A percentile compares a stretch with the other conserved stretches of the same genome.
Conservation (phyloP, 1,140 invertebrate genomes). For the Drosophila nebulosa region DNA sequence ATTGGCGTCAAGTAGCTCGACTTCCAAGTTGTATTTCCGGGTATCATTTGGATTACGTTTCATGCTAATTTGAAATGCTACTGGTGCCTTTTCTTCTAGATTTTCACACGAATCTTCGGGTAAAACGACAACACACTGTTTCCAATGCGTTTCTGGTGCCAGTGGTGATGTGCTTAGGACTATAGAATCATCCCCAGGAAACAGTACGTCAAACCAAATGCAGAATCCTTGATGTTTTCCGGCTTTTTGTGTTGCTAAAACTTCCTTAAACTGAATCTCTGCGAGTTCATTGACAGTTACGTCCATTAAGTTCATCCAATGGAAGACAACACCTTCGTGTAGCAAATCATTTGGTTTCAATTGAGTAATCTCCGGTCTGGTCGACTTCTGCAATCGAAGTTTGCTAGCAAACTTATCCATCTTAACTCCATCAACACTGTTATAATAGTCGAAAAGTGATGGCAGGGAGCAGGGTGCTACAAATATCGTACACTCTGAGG, state of each 20-base stretch:
- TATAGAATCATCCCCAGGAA: slow-evolving; percentile 82
- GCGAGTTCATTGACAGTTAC: slow-evolving; percentile 82
- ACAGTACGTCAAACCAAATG: slow-evolving; percentile 85
- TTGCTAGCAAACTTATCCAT: slow-evolving; percentile 83
- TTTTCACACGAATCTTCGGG: slow-evolving; percentile 82
- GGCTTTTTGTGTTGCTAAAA: slow-evolving; percentile 82
- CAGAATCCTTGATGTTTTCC: slow-evolving; percentile 89
- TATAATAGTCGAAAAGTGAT: slow-evolving; percentile 84
- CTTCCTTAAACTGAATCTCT: slow-evolving; percentile 78
- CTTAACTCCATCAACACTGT: slow-evolving; percentile 83
- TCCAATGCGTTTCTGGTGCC: slow-evolving; percentile 95
- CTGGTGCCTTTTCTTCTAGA: slow-evolving; percentile 84
- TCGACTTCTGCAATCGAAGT: slow-evolving; percentile 82
- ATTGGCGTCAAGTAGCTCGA: slow-evolving; percentile 87
- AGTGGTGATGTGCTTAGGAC: slow-evolving; percentile 88
- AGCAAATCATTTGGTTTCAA: slow-evolving; percentile 82
- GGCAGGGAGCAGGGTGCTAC: slow-evolving; percentile 87
- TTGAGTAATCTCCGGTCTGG: slow-evolving; percentile 83
- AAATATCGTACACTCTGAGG: slow-evolving; percentile 84
- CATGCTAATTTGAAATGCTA: slow-evolving; percentile 86
- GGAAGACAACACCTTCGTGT: slow-evolving; percentile 82
- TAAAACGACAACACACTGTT: slow-evolving; percentile 94
- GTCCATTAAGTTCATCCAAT: slow-evolving; percentile 84
- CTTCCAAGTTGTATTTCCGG: slow-evolving; percentile 84
- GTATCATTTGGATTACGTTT: slow-evolving; percentile 81